A percentile compares a stretch with the other conserved stretches of the same genome.
Conservation (phyloP, 2,888 invertebrate genomes). For the Macrosoma leucophasiata region DNA sequence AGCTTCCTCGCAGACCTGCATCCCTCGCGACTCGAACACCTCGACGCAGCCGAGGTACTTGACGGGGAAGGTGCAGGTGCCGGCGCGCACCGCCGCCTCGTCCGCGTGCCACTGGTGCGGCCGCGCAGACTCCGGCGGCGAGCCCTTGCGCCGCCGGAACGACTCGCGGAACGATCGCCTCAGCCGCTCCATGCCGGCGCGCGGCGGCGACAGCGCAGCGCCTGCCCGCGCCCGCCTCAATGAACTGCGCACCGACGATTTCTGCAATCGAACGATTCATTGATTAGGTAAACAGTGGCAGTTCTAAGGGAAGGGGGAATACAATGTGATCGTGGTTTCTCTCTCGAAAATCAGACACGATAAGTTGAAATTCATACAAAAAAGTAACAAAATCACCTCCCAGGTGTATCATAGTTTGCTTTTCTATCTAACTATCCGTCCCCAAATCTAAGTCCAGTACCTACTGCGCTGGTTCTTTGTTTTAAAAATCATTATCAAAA, state of each 20-base stretch:
- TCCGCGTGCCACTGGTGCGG: constrained; percentile 99
- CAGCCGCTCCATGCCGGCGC: constrained; percentile 88
- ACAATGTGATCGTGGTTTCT: no score
- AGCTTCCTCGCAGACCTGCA: constrained; percentile 99
- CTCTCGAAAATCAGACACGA: no score
- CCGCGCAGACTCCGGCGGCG: constrained; percentile 92
- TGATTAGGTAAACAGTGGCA: no score
- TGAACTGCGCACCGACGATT: constrained; percentile 68
- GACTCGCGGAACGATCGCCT: constrained; percentile 94
- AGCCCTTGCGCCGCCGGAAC: constrained; percentile 92
- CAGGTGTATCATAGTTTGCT: no score
- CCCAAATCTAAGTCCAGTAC: no score
- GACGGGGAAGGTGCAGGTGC: constrained; percentile 97
- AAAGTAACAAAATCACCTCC: no score
- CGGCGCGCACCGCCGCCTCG: constrained; percentile 95
- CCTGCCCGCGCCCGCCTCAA: constrained; percentile 66
- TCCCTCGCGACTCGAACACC: constrained; percentile 99
- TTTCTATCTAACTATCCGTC: no score
- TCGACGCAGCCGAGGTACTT: constrained; percentile 99
- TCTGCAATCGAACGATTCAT: constrained; percentile 49
- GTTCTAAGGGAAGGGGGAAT: no score
- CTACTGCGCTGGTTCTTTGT: no score
- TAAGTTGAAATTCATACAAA: no score
- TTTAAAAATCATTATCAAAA: no score
- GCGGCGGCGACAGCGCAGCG: constrained; percentile 66